phyloP scores from a whole-genome alignment of 2,113 vertebrate genomes.

The Cardinalis cardinalis region DNA sequence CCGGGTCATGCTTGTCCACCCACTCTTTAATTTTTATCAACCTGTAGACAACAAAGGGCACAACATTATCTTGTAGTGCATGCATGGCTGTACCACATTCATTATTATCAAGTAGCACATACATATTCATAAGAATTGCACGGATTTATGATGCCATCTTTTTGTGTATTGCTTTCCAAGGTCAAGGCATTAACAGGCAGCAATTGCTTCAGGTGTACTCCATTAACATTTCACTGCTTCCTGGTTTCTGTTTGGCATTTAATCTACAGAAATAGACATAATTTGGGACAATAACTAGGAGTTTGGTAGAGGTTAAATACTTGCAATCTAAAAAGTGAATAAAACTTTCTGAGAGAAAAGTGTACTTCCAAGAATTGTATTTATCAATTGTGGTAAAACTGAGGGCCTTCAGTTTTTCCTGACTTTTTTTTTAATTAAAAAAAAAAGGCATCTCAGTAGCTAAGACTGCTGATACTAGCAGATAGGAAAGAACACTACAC shows the following conservation, averaged over 20 bases:
- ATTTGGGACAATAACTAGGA: slow-evolving; percentile 56
- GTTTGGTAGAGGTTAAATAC: slow-evolving; percentile 55
- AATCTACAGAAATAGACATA: slow-evolving; percentile 57
- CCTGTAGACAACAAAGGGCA: slow-evolving; percentile 86
- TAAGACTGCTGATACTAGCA: neutral
- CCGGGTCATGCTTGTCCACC: slow-evolving; percentile 95
- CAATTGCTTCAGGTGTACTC: slow-evolving; percentile 80
- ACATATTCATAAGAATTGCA: slow-evolving; percentile 87
- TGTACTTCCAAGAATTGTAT: neutral
- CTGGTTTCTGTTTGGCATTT: slow-evolving; percentile 69
- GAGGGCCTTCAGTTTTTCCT: neutral
- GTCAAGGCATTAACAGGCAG: slow-evolving; percentile 79
- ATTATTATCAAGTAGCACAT: slow-evolving; percentile 84
- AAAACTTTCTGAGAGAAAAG: slow-evolving; percentile 13
- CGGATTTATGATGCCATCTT: slow-evolving; percentile 84
- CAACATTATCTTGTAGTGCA: slow-evolving; percentile 86
- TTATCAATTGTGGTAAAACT: neutral
- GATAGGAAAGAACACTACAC: neutral
- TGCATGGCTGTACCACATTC: slow-evolving; percentile 84
- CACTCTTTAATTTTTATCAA: slow-evolving; percentile 99
- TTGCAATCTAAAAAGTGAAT: slow-evolving; percentile 32
- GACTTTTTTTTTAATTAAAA: neutral
- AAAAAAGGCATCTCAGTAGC: neutral
- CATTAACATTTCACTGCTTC: slow-evolving; percentile 75
- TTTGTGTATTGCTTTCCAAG: slow-evolving; percentile 84